These are phyloP conservation scores for Amphiduros pacificus DNA, from an alignment of 2,888 invertebrate genomes.

Conservation along the genomic window DNA sequence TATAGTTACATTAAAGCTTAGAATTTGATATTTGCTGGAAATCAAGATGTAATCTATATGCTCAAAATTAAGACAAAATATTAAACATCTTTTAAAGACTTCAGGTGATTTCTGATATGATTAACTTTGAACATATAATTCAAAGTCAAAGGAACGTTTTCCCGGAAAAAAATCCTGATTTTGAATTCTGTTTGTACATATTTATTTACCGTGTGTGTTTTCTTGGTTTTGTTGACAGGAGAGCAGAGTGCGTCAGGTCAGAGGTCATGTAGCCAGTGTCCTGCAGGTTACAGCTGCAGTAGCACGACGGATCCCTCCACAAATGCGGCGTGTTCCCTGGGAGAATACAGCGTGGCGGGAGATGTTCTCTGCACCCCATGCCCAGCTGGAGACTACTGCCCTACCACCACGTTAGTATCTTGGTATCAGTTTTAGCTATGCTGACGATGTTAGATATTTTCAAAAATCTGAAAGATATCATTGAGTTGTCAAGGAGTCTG, in stretches of 20 bases:
- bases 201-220: background rate
- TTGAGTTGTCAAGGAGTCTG: background rate
- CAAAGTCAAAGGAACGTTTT: too few relatives aligned
- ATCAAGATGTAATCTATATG: too few relatives aligned
- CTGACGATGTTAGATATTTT: background rate
- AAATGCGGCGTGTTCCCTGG: constrained; percentile 38
- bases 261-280: constrained; percentile 40
- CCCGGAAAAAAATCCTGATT: too few relatives aligned
- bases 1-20: too few relatives aligned
- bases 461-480: background rate
- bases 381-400: constrained; percentile 47
- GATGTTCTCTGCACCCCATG: constrained; percentile 50
- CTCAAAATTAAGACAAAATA: too few relatives aligned
- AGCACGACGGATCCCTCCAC: constrained; percentile 32
- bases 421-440: background rate
- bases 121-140: too few relatives aligned
- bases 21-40: too few relatives aligned
- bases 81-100: background rate
- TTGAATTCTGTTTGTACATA: background rate
- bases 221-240: constrained; percentile 30
- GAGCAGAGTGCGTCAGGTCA: constrained; percentile 40
- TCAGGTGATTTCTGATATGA: background rate
- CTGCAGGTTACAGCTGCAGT: constrained; percentile 44
- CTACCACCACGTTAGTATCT: constrained; percentile 22
- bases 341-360: constrained; percentile 43